Conservation (phyloP, 2,797 vertebrate species). For the Poeciliopsis presidionis region DNA sequence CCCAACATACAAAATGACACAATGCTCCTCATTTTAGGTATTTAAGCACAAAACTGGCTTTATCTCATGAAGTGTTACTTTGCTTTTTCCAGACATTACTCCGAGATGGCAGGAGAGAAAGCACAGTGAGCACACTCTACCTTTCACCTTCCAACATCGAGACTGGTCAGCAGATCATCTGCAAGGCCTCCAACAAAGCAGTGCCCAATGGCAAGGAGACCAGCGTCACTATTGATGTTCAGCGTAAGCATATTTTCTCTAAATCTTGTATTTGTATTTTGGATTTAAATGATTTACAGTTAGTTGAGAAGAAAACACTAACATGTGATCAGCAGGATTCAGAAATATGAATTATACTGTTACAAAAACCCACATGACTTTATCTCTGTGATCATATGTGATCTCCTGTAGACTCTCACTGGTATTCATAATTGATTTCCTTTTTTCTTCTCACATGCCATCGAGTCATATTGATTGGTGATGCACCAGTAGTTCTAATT, state of each 20-base stretch:
- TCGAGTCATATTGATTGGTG: constrained; percentile 43
- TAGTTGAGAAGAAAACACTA: neutral
- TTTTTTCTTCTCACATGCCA: constrained; percentile 42
- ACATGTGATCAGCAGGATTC: constrained; percentile 9
- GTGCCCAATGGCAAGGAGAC: constrained; percentile 94
- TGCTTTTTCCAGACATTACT: constrained; percentile 84
- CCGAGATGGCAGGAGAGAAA: constrained; percentile 92
- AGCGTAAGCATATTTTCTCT: constrained; percentile 86
- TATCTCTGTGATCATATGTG: constrained; percentile 35
- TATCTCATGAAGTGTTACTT: constrained; percentile 6
- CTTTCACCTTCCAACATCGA: constrained; percentile 92
- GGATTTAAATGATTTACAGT: neutral
- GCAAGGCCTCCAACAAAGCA: constrained; percentile 95
- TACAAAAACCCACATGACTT: constrained; percentile 32
- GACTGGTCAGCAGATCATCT: constrained; percentile 93
- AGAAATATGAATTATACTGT: constrained; percentile 36
- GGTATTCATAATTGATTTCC: constrained; percentile 65
- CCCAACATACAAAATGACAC: neutral
- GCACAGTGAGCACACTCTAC: constrained; percentile 93
- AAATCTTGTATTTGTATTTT: neutral
- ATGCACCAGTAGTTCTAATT: constrained; percentile 38
- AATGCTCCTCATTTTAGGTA: constrained; percentile 3
- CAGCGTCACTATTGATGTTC: constrained; percentile 95
- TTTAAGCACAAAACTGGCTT: constrained; percentile 7
- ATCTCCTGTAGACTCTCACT: constrained; percentile 60